Evolutionary conservation across 2,797 vertebrate genomes (phyloP).

Genomic region (Neosalanx taihuensis): DNA sequence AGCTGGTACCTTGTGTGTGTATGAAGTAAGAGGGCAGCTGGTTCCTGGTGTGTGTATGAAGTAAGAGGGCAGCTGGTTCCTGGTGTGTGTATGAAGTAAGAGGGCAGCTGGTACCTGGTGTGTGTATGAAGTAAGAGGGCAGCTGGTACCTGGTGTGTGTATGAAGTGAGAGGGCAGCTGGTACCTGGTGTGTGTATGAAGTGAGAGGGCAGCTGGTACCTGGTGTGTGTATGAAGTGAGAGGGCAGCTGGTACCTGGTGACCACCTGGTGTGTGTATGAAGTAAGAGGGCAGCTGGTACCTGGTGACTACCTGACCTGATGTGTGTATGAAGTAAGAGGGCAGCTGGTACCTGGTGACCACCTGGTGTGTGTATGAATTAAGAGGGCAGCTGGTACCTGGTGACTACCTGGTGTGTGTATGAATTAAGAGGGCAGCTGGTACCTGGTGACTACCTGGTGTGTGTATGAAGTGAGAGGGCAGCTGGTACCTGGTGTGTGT

Average conservation of each 20-base stretch:
- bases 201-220: slow-evolving; percentile 65
- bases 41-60: slow-evolving; percentile 89
- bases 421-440: no score
- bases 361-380: no score
- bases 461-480: no score
- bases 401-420: no score
- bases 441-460: no score
- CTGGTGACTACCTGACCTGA: slow-evolving; percentile 98
- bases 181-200: slow-evolving; percentile 94
- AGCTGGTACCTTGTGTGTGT: slow-evolving; percentile 82
- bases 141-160: slow-evolving; percentile 85
- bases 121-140: no score
- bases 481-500: no score
- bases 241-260: slow-evolving; percentile 79
- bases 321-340: slow-evolving; percentile 78
- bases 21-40: slow-evolving; percentile 15
- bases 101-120: slow-evolving; percentile 79
- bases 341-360: no score
- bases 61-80: slow-evolving; percentile 67
- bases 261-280: slow-evolving; percentile 96
- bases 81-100: no score
- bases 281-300: slow-evolving; percentile 61
- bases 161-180: slow-evolving; percentile 11
- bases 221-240: no score
- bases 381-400: no score